Evolutionary conservation across 2,113 vertebrate species (phyloP).

Genomic region (Nothobranchius furzeri): DNA sequence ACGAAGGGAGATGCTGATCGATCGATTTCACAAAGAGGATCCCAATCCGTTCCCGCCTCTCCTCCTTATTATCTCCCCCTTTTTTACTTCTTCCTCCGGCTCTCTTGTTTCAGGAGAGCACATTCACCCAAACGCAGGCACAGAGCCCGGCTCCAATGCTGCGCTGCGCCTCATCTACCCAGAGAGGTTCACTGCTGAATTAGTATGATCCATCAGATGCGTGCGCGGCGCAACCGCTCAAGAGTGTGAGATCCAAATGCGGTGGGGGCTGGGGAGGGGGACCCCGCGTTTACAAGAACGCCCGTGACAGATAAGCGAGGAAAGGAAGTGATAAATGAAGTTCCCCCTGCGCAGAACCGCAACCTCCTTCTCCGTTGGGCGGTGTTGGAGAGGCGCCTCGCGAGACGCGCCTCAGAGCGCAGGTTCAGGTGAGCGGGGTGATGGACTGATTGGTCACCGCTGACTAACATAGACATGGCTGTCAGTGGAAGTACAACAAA

Average conservation of each 20-base stretch:
- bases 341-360: constrained; percentile 53
- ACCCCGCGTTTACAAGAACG: constrained; percentile 37
- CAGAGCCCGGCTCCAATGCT: constrained; percentile 27
- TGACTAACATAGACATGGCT: too few species aligned
- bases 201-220: constrained; percentile 48
- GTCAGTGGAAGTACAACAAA: too few species aligned
- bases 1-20: constrained; percentile 63
- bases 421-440: constrained; percentile 43
- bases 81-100: constrained; percentile 35
- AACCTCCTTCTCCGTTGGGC: constrained; percentile 61
- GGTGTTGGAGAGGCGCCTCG: constrained; percentile 43
- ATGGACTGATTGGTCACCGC: too few species aligned
- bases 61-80: constrained; percentile 14
- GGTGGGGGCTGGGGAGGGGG: constrained; percentile 25
- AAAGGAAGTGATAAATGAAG: constrained; percentile 44
- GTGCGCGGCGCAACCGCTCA: constrained; percentile 46
- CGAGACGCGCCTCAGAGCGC: constrained; percentile 44
- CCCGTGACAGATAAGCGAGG: constrained; percentile 27
- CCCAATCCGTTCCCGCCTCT: constrained; percentile 53
- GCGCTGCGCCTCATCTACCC: constrained; percentile 50
- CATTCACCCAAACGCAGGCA: constrained; percentile 23
- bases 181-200: constrained; percentile 45
- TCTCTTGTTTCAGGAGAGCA: constrained; percentile 52
- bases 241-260: constrained; percentile 44
- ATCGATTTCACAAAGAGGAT: constrained; percentile 28